Evolutionary conservation across 2,888 invertebrate genomes (phyloP).

Genomic region (Eupithecia insigniata): DNA sequence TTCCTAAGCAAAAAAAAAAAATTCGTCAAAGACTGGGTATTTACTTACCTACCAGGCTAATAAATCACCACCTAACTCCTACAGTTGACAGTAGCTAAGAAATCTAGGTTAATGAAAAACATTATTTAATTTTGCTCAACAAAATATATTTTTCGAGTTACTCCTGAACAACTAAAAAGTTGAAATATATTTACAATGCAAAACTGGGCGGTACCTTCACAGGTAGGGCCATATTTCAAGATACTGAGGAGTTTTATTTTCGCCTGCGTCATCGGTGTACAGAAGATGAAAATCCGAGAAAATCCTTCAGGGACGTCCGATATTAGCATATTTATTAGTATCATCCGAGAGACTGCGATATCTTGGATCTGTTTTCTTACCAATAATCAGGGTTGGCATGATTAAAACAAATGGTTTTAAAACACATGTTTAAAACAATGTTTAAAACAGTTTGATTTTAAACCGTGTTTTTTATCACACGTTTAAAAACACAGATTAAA

Average conservation of each 20-base stretch:
- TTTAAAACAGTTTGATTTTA: no score
- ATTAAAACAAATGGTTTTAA: no score
- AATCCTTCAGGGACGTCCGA: conserved; percentile 74
- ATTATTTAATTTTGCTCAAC: conserved; percentile 27
- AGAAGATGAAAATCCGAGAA: conserved; percentile 75
- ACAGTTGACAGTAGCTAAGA: not conserved
- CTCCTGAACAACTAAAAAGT: conserved; percentile 47
- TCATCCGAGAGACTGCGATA: conserved; percentile 64
- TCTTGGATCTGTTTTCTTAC: conserved; percentile 70
- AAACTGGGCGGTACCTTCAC: conserved; percentile 52
- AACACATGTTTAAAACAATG: no score
- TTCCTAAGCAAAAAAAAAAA: not conserved
- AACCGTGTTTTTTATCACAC: no score
- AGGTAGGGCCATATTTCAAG: conserved; percentile 66
- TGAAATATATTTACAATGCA: conserved; percentile 49
- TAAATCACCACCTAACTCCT: conserved; percentile 3
- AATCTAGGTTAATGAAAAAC: conserved; percentile 29
- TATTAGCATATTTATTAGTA: conserved; percentile 80
- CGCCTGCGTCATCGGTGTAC: conserved; percentile 69
- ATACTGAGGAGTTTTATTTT: conserved; percentile 67
- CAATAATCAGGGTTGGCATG: no score
- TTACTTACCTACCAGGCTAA: not conserved
- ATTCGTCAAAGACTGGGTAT: not conserved
- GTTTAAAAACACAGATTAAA: no score
- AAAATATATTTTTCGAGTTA: conserved; percentile 37